Base-by-base conservation (phyloP, 2,797 vertebrate species). In the Rhadinocentrus ornatus region DNA sequence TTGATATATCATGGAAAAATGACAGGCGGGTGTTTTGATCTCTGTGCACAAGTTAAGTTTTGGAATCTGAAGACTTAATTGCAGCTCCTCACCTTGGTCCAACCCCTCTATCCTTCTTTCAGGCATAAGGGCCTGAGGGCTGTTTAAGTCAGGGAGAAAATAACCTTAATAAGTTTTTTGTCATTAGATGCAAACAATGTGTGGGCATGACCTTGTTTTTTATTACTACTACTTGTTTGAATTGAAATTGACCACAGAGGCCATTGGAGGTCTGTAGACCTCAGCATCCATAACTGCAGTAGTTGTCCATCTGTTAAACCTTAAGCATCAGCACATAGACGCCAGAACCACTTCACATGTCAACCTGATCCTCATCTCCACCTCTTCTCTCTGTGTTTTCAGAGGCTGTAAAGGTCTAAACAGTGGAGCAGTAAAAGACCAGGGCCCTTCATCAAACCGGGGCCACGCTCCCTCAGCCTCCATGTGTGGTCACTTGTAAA, bases 401-500 rank as follows among this genome's bases (percentile, higher is more conserved):
- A 27, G 73, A 60, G 71, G 72, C 67, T n/a, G 53, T 89, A 79
- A 90, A 84, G 59, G 26, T 24, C 65, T 44, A n/a, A 73, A 71
- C 68, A 66, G 69, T 57, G 65, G 66, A 7, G 32, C 62, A 74
- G 70, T 80, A 83, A 88, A 82, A 65, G 50, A 65, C 78, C 37
- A 4, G 13, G 37, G 37, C 37, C 37, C 37, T 39, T 39, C 57
- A 71, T 77, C 81, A 85, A 84, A 73, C 37, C 67, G 3, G 62
- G 59, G 20, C 29, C 3, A 5, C 63, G 31, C 35, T 56, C 27
- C 31, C 35, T 4, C 54, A 6, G 18, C 31, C 84, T 69, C 24
- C 62, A 54, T 91, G 90, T 92, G 91, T 90, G 91, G 90, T 68
- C 86, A 24, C 75, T 83, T 69, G 50, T 91, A 91, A 92, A 91